These are phyloP conservation scores for Perccottus glenii DNA, from an alignment of 2,113 vertebrate species.

Conservation along the genomic window DNA sequence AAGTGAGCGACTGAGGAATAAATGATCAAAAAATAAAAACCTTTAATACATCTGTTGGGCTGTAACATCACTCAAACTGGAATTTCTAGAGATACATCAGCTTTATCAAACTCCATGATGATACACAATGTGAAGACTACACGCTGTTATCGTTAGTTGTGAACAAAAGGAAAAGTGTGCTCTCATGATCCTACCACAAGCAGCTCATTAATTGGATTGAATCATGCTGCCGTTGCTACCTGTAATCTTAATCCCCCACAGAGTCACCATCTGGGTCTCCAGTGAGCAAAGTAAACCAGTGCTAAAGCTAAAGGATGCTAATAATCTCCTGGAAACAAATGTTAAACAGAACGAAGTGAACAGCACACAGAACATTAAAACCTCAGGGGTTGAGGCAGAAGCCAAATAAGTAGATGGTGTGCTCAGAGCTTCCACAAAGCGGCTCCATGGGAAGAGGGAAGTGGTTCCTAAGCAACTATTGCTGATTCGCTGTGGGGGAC, in stretches of 20 bases:
- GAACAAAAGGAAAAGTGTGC: conserved; percentile 30
- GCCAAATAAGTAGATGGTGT: conserved; percentile 40
- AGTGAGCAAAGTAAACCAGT: conserved; percentile 62
- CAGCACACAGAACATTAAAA: conserved; percentile 43
- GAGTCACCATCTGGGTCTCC: conserved; percentile 61
- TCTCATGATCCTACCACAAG: conserved; percentile 24
- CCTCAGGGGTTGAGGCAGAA: conserved; percentile 23
- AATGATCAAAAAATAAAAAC: conserved; percentile 44
- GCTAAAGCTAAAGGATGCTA: conserved; percentile 50
- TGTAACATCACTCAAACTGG: conserved; percentile 19
- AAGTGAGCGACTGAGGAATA: conserved; percentile 29
- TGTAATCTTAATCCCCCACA: conserved; percentile 58
- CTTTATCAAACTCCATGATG: conserved; percentile 4
- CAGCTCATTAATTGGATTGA: conserved; percentile 64
- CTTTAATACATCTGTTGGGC: conserved; percentile 49
- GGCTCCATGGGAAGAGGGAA: conserved; percentile 36
- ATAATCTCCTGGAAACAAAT: conserved; percentile 51
- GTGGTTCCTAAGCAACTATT: conserved; percentile 69
- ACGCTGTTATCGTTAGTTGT: conserved; percentile 27
- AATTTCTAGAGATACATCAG: background rate
- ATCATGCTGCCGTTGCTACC: conserved; percentile 39
- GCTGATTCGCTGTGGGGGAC: conserved; percentile 34
- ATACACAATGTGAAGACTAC: conserved; percentile 22
- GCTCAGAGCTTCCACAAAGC: conserved; percentile 17
- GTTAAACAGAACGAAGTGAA: conserved; percentile 40